Evolutionary conservation across 2,113 vertebrate species (phyloP).

Genomic region (Triplophysa rosa): DNA sequence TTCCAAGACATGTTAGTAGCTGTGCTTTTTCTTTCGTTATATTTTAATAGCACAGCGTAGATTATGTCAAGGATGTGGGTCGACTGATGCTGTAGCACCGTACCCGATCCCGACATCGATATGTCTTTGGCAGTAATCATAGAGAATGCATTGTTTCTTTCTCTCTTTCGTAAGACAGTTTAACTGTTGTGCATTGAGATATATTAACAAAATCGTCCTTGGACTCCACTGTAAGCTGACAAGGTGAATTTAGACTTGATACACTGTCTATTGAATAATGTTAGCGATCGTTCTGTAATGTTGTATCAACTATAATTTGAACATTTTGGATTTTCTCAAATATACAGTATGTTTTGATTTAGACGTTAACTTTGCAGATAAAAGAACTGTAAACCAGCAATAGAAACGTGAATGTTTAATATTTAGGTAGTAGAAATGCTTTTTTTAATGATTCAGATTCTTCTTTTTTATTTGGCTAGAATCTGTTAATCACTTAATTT

Average conservation of each 20-base stretch:
- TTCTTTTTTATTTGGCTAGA: conserved; percentile 88
- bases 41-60: conserved; percentile 79
- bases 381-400: conserved; percentile 89
- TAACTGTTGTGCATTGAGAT: conserved; percentile 79
- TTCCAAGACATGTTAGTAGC: conserved; percentile 74
- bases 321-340: conserved; percentile 79
- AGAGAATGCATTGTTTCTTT: conserved; percentile 67
- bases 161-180: conserved; percentile 74
- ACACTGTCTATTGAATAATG: conserved; percentile 79
- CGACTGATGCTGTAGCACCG: conserved; percentile 62
- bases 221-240: conserved; percentile 76
- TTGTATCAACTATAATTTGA: conserved; percentile 91
- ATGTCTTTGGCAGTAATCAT: conserved; percentile 66
- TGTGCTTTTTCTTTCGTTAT: conserved; percentile 77
- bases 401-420: conserved; percentile 86
- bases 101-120: conserved; percentile 60
- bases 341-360: conserved; percentile 73
- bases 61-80: conserved; percentile 68
- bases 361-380: conserved; percentile 80
- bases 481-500: conserved; percentile 81
- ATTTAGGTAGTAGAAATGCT: conserved; percentile 79
- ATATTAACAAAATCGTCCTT: conserved; percentile 74
- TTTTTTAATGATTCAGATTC: conserved; percentile 73
- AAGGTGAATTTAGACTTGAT: conserved; percentile 78
- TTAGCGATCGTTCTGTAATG: conserved; percentile 89